Evolutionary conservation across 2,113 vertebrate genomes (phyloP), one percentile per base, ranked within the genome.

Genomic region (Murina feae): DNA sequence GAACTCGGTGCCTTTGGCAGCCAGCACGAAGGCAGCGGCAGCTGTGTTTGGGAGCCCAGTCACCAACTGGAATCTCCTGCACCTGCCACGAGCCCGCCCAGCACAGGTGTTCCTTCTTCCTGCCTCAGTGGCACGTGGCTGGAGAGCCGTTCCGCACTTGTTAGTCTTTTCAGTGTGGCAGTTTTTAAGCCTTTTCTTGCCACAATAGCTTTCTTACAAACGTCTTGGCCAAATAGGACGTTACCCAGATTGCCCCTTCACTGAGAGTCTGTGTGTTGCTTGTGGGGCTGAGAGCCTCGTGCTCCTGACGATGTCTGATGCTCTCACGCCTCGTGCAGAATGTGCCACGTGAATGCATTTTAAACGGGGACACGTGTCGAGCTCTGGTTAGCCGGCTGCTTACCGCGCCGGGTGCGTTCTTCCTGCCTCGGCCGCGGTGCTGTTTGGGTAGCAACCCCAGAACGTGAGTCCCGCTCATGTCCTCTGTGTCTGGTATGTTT

Each of bases 361-460:
- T 89, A 87, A 94, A 95, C 94, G 93, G 95, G 90, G 81, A 75
- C 85, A 30, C 75, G 96, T 76, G 97, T 89, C 86, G 44, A 71
- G 96, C 95, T 94, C 86, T 92, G 72, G 16, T 96, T 86, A 94
- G 96, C 93, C 93, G 93, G 91, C 96, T 97, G 95, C 95, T 96
- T 78, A 90, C 93, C 42, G 21, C 65, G 71, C 89, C 89, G 95
- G 81, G 86, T 35, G 86, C 89, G 92, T 89, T 90, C 89, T 86
- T 97, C 89, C 93, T 87, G 90, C 81, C 81, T 8, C 85, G 86
- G 93, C 28, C 65, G 32, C 82, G 79, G 8, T 95, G 94, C 92
- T 93, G 85, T 95, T 96, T 96, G 86, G 92, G 94, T 86, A 95
- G 80, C 80, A 85, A 39, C 53, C 55, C 92, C 96, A 65, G 72